Conservation (phyloP, 2,888 invertebrate genomes). For the Punctoribates punctum region DNA sequence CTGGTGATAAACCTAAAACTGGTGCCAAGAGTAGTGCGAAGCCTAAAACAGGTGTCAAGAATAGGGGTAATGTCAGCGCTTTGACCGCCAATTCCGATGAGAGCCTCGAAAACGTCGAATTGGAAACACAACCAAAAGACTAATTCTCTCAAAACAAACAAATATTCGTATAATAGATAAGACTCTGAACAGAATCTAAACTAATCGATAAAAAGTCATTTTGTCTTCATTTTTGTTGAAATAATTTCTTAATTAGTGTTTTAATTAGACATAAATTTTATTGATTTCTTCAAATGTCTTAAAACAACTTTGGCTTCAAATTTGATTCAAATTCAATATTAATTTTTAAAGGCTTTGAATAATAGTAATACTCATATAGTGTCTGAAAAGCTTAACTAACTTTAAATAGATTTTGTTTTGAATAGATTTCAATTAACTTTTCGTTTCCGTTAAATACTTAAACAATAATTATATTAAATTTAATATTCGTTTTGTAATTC, state of each 20-base stretch:
- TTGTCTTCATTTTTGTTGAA: too few relatives aligned
- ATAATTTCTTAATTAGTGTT: neutral
- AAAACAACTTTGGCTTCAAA: neutral
- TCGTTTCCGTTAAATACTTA: neutral
- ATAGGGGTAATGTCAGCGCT: too few relatives aligned
- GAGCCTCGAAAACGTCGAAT: too few relatives aligned
- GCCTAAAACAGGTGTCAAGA: too few relatives aligned
- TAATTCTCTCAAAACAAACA: too few relatives aligned
- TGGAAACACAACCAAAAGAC: too few relatives aligned
- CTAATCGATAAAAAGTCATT: neutral
- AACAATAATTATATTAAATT: neutral
- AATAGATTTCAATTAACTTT: neutral
- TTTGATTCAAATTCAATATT: neutral
- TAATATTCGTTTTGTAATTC: neutral
- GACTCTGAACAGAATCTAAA: too few relatives aligned
- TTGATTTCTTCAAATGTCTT: neutral
- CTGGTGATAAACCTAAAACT: too few relatives aligned
- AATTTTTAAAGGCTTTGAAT: neutral
- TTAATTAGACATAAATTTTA: slow-evolving; percentile 3
- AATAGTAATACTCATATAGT: slow-evolving; percentile 9
- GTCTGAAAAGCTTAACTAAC: neutral
- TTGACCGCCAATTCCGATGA: too few relatives aligned
- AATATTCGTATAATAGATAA: too few relatives aligned
- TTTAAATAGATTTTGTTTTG: neutral
- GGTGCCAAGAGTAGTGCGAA: too few relatives aligned